These are phyloP conservation scores for Capitella teleta DNA, from an alignment of 1,140 invertebrate species.

Conservation along the genomic window DNA sequence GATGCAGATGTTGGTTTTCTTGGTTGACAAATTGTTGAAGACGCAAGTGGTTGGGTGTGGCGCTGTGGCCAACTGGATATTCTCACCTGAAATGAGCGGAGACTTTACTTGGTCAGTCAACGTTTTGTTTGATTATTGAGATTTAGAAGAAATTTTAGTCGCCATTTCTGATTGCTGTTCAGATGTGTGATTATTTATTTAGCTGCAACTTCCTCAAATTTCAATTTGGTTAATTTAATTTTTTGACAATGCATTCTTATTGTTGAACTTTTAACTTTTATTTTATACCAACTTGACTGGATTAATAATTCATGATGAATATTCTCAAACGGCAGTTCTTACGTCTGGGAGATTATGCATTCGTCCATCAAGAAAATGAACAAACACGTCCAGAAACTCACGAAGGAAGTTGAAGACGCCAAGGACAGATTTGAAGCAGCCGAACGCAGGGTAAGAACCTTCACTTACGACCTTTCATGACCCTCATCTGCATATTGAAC, in stretches of 20 bases:
- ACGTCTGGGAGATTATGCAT: constrained; percentile 96
- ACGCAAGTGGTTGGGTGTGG: constrained; percentile 93
- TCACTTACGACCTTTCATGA: not conserved
- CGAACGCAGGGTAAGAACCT: constrained; percentile 30
- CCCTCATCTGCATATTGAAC: constrained; percentile 1
- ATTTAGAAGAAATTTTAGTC: too few relatives aligned
- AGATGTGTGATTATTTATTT: too few relatives aligned
- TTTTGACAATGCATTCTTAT: too few relatives aligned
- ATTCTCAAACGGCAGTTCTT: constrained; percentile 58
- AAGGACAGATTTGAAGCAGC: constrained; percentile 50
- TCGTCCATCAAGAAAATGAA: constrained; percentile 85
- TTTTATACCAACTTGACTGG: too few relatives aligned
- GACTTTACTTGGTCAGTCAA: constrained; percentile 75
- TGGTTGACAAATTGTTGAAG: constrained; percentile 94
- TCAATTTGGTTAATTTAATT: too few relatives aligned
- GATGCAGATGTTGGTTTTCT: constrained; percentile 78
- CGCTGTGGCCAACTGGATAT: constrained; percentile 96
- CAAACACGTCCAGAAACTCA: constrained; percentile 79
- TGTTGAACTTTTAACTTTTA: too few relatives aligned
- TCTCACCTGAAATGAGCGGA: constrained; percentile 86
- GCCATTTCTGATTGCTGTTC: too few relatives aligned
- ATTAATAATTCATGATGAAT: too few relatives aligned
- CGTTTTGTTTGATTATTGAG: constrained; percentile 3
- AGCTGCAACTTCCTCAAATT: too few relatives aligned
- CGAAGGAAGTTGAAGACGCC: constrained; percentile 72